Conservation (phyloP, 2,113 vertebrate genomes). For the Jaculus jaculus region DNA sequence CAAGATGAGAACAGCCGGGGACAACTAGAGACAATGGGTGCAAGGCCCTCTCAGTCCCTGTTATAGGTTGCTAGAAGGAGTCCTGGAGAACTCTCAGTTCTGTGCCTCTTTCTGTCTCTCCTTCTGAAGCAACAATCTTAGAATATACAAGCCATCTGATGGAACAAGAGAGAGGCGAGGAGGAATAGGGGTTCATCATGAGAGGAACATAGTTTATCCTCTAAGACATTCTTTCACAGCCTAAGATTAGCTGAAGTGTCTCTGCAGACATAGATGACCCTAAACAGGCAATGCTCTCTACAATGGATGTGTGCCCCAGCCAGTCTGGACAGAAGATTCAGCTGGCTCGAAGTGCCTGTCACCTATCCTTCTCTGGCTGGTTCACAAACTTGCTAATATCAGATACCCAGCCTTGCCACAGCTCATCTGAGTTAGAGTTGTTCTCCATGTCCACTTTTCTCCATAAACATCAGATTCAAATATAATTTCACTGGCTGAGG, state of each 20-base stretch:
- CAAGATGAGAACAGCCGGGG: not conserved
- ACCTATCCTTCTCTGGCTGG: not conserved
- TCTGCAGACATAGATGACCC: no score
- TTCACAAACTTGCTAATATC: not conserved
- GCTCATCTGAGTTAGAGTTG: not conserved
- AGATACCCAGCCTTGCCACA: not conserved
- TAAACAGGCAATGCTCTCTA: not conserved
- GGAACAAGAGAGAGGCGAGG: not conserved
- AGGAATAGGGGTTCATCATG: not conserved
- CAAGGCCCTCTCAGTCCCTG: no score
- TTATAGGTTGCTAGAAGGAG: not conserved
- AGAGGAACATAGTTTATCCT: not conserved
- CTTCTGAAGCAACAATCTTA: not conserved
- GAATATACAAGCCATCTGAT: not conserved
- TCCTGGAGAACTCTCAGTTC: not conserved
- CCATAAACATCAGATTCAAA: not conserved
- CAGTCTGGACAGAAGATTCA: not conserved
- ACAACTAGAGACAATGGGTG: not conserved
- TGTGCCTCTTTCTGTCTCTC: no score
- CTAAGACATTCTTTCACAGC: not conserved
- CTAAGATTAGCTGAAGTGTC: not conserved
- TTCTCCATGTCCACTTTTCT: not conserved
- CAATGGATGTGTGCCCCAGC: not conserved
- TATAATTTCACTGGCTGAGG: not conserved
- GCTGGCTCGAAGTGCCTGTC: not conserved